Percentiles rank a stretch among this genome's conserved stretches.
phyloP scores from a whole-genome alignment of 1,140 invertebrate species.

The Theocolax elegans region DNA sequence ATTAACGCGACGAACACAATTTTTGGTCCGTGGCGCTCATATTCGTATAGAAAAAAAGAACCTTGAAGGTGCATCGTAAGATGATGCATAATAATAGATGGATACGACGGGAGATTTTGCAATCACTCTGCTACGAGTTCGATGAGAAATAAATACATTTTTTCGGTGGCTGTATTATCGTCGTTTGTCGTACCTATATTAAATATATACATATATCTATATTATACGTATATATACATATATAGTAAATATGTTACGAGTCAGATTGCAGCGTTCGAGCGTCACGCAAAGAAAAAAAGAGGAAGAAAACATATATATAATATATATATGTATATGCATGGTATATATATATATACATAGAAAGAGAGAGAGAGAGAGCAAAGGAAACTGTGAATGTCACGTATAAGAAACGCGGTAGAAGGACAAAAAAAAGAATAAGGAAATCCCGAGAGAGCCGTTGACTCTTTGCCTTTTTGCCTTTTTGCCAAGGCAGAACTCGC shows the following conservation, averaged over 20 bases:
- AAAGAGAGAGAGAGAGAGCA: background rate
- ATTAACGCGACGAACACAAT: constrained; percentile 15
- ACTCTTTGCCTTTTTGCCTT: constrained; percentile 29
- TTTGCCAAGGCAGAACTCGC: background rate
- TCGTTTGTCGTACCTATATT: constrained; percentile 63
- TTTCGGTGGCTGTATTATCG: constrained; percentile 58
- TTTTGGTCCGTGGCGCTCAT: constrained; percentile 7
- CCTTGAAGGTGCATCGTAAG: background rate
- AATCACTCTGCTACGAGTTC: constrained; percentile 53
- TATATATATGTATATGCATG: too few relatives aligned
- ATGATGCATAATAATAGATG: background rate
- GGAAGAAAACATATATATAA: too few relatives aligned
- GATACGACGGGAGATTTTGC: constrained; percentile 50
- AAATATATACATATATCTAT: constrained; percentile 46
- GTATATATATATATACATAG: too few relatives aligned
- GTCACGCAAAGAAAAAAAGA: background rate
- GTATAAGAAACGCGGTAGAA: background rate
- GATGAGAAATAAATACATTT: constrained; percentile 43
- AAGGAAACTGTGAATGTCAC: background rate
- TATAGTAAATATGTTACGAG: constrained; percentile 42
- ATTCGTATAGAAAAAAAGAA: background rate
- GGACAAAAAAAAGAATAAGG: constrained; percentile 8
- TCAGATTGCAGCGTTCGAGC: constrained; percentile 35
- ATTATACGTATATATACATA: constrained; percentile 21
- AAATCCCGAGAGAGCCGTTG: background rate